A percentile compares a stretch with the other conserved stretches of the same genome.
Conservation (phyloP, 2,888 invertebrate species). For the Herminia tarsipennalis region DNA sequence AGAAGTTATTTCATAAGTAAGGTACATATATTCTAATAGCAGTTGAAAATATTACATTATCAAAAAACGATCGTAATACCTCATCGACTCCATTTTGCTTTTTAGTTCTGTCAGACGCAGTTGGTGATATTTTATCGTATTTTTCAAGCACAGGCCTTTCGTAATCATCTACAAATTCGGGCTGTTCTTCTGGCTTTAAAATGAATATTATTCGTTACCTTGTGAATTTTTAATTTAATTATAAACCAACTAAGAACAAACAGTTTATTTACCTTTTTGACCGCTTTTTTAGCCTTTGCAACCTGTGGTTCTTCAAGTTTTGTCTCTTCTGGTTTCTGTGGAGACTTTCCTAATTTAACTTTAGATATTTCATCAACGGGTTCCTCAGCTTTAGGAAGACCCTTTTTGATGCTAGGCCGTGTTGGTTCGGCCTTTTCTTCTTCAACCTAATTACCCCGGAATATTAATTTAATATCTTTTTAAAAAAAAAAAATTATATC, state of each 20-base stretch:
- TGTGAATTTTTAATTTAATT: not conserved
- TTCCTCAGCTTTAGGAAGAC: slow-evolving; percentile 72
- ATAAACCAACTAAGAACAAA: not conserved
- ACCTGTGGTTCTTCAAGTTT: slow-evolving; percentile 70
- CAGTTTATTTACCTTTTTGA: slow-evolving; percentile 67
- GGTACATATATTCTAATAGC: slow-evolving; percentile 1
- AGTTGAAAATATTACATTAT: not conserved
- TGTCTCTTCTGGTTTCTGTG: slow-evolving; percentile 69
- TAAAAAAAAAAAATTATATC: not conserved
- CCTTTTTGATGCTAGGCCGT: slow-evolving; percentile 74
- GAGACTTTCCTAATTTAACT: slow-evolving; percentile 71
- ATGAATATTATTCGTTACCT: slow-evolving; percentile 2
- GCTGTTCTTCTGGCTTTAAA: slow-evolving; percentile 74
- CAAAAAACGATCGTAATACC: slow-evolving; percentile 49
- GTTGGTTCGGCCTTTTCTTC: slow-evolving; percentile 67
- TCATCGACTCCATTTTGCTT: slow-evolving; percentile 77
- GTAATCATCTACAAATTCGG: slow-evolving; percentile 89
- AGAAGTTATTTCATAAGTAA: slow-evolving; percentile 26
- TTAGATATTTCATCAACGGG: slow-evolving; percentile 76
- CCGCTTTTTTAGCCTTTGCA: slow-evolving; percentile 68
- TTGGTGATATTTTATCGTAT: slow-evolving; percentile 86
- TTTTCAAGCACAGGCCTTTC: slow-evolving; percentile 90
- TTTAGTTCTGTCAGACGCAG: slow-evolving; percentile 71
- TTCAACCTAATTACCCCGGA: slow-evolving; percentile 54
- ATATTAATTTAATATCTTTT: slow-evolving; percentile 5